Conservation (phyloP, 2,888 invertebrate species). For the Idaea straminata region DNA sequence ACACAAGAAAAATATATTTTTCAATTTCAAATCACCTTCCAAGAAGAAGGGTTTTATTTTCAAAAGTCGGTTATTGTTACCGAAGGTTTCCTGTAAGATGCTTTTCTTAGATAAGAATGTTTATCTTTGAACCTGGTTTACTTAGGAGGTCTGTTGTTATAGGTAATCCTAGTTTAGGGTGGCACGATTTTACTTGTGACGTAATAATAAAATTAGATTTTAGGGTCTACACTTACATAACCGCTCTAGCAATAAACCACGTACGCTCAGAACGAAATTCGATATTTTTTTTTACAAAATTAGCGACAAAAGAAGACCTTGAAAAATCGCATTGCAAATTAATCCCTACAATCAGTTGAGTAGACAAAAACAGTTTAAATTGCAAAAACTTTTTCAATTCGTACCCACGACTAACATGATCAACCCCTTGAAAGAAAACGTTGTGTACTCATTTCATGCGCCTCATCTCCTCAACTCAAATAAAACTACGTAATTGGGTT, state of each 20-base stretch:
- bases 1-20: not conserved
- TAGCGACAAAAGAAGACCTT: not conserved
- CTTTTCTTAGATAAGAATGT: slow-evolving; percentile 34
- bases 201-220: not conserved
- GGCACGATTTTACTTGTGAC: slow-evolving; percentile 12
- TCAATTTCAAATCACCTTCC: slow-evolving; percentile 2
- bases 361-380: slow-evolving; percentile 8
- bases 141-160: slow-evolving; percentile 28
- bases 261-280: too few species aligned
- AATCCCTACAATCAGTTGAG: not conserved
- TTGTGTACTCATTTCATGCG: slow-evolving; percentile 27
- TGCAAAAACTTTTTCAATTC: slow-evolving; percentile 18
- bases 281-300: too few species aligned
- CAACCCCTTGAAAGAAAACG: slow-evolving; percentile 28
- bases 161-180: slow-evolving; percentile 38
- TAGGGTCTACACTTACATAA: not conserved
- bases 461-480: slow-evolving; percentile 39
- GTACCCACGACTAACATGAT: slow-evolving; percentile 19
- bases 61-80: slow-evolving; percentile 10
- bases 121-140: slow-evolving; percentile 31
- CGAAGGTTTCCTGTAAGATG: slow-evolving; percentile 22
- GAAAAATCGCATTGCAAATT: not conserved
- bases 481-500: slow-evolving; percentile 52
- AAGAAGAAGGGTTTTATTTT: slow-evolving; percentile 10
- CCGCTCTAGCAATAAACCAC: not conserved